phyloP scores from a whole-genome alignment of 2,113 vertebrate species.

The Columba janthina region DNA sequence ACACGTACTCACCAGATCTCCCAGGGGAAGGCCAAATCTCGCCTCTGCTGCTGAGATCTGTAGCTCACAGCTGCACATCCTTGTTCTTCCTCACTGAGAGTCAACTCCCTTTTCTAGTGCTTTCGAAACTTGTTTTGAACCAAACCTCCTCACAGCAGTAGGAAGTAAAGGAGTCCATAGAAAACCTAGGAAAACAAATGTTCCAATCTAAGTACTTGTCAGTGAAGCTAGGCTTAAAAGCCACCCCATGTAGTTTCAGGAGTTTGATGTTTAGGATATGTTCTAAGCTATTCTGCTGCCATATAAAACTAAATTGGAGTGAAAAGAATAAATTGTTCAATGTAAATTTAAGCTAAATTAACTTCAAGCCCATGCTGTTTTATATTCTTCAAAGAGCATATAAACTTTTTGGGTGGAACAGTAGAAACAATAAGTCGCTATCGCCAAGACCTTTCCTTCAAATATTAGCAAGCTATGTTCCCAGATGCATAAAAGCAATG shows the following conservation, averaged over 20 bases:
- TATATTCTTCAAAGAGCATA: neutral
- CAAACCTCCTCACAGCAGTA: neutral
- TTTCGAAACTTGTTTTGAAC: neutral
- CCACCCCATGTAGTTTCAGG: neutral
- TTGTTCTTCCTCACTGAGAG: neutral
- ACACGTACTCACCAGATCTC: accelerated
- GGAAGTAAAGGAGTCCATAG: neutral
- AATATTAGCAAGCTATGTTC: neutral
- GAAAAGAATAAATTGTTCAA: neutral
- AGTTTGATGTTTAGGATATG: neutral
- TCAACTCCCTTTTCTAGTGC: neutral
- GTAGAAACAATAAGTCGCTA: neutral
- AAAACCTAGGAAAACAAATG: neutral
- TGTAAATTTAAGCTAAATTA: neutral
- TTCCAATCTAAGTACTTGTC: neutral
- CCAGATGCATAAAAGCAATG: neutral
- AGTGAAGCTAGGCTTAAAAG: neutral
- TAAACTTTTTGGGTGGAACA: neutral
- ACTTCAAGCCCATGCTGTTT: neutral
- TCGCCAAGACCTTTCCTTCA: neutral
- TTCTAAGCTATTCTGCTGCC: neutral
- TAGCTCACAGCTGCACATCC: neutral
- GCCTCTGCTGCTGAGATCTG: neutral
- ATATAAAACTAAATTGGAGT: neutral
- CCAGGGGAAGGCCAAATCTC: neutral